These are phyloP conservation scores for Hydrochoerus hydrochaeris DNA, from an alignment of 2,113 vertebrate species.

Conservation along the genomic window DNA sequence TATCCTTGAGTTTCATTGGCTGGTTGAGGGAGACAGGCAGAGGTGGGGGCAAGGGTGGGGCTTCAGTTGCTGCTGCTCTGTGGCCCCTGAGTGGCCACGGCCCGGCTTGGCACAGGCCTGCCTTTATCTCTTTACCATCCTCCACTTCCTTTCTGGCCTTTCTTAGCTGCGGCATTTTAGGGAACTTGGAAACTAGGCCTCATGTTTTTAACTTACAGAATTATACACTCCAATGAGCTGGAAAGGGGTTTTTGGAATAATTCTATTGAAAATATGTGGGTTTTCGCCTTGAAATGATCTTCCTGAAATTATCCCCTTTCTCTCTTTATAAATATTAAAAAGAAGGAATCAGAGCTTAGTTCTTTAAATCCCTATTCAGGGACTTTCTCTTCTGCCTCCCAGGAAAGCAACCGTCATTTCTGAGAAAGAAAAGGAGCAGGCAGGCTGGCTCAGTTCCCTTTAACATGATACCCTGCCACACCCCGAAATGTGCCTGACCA, in stretches of 20 bases:
- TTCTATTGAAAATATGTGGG: slow-evolving; percentile 82
- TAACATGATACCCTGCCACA: not conserved
- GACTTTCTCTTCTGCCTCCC: slow-evolving; percentile 71
- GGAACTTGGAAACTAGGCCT: slow-evolving; percentile 78
- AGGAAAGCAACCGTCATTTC: slow-evolving; percentile 66
- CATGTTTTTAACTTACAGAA: slow-evolving; percentile 77
- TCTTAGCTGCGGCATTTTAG: slow-evolving; percentile 71
- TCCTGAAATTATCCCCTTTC: slow-evolving; percentile 81
- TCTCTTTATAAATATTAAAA: slow-evolving; percentile 83
- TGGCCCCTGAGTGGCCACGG: rapidly evolving
- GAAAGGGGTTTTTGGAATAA: slow-evolving; percentile 81
- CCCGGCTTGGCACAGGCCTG: not conserved
- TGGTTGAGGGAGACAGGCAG: not conserved
- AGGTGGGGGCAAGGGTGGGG: not conserved
- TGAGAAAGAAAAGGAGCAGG: slow-evolving; percentile 41
- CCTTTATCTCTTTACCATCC: not conserved
- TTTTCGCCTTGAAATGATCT: slow-evolving; percentile 82
- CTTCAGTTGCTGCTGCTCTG: not conserved
- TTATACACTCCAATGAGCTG: slow-evolving; percentile 80
- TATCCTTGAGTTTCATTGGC: not conserved
- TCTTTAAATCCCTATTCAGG: slow-evolving; percentile 78
- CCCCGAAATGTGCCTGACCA: not conserved
- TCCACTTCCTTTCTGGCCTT: slow-evolving; percentile 60
- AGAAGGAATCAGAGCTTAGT: slow-evolving; percentile 79
- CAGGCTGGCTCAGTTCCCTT: not conserved